These are phyloP conservation scores for Columbina picui DNA, from an alignment of 2,113 vertebrate genomes.

Conservation along the genomic window DNA sequence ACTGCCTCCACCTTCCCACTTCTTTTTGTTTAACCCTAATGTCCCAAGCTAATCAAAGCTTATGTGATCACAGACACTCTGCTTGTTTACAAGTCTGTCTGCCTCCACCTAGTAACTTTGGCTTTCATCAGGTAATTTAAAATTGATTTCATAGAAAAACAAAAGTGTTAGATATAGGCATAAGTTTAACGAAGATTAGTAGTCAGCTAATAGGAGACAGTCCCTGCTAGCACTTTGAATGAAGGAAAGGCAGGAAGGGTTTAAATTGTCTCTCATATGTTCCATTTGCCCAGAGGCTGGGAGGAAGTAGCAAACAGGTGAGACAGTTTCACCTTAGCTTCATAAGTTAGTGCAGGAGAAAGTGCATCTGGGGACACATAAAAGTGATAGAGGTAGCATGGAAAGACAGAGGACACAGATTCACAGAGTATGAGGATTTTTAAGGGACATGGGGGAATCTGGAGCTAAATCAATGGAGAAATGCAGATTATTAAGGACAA, in stretches of 20 bases:
- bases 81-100: not conserved
- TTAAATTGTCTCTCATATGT: not conserved
- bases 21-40: not conserved
- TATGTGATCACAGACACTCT: not conserved
- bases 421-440: not conserved
- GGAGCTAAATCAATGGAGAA: not conserved
- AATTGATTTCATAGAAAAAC: slow-evolving; percentile 2
- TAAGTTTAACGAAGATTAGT: not conserved
- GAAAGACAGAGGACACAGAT: not conserved
- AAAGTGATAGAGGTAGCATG: not conserved
- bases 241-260: not conserved
- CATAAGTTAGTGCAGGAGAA: not conserved
- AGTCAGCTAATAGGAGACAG: not conserved
- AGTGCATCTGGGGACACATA: not conserved
- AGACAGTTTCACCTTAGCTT: not conserved
- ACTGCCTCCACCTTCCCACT: not conserved
- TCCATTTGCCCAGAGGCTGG: not conserved
- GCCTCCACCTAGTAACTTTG: not conserved
- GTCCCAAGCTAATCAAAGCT: not conserved
- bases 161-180: not conserved
- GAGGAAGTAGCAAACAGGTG: not conserved
- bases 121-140: not conserved
- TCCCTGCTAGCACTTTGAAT: not conserved
- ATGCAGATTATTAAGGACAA: not conserved
- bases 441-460: not conserved